Evolutionary conservation across 30 jellyfish, hydroid and myxozoan genomes (phyloP).

Genomic region (Calvadosia cruxmelitensis): DNA sequence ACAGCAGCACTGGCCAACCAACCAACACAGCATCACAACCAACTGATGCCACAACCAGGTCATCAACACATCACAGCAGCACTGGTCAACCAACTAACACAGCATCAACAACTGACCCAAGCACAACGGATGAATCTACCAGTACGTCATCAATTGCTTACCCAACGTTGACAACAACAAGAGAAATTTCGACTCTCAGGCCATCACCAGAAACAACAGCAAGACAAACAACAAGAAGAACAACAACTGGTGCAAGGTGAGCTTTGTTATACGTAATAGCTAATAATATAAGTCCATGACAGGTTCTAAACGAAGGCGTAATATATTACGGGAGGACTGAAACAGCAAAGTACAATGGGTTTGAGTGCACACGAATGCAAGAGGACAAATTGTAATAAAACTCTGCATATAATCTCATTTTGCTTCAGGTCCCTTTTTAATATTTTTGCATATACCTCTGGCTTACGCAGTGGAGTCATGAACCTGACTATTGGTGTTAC

Average conservation of each 20-base stretch:
- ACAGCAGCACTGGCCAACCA: slow-evolving; percentile 4
- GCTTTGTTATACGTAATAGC: no score
- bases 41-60: neutral
- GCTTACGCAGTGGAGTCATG: no score
- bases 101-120: slow-evolving; percentile 3
- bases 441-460: no score
- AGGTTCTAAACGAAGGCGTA: no score
- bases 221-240: neutral
- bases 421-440: no score
- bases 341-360: no score
- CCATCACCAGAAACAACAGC: neutral
- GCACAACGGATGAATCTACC: slow-evolving; percentile 7
- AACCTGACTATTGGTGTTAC: no score
- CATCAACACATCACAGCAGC: neutral
- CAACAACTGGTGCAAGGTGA: neutral
- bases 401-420: no score
- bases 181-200: neutral
- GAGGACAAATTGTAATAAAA: no score
- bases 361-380: no score
- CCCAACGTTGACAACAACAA: neutral
- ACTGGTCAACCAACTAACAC: neutral
- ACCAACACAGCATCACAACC: neutral
- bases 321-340: no score
- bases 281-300: no score
- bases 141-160: neutral